phyloP scores from a whole-genome alignment of 2,888 invertebrate species.

The Crossocerus cetratus region DNA sequence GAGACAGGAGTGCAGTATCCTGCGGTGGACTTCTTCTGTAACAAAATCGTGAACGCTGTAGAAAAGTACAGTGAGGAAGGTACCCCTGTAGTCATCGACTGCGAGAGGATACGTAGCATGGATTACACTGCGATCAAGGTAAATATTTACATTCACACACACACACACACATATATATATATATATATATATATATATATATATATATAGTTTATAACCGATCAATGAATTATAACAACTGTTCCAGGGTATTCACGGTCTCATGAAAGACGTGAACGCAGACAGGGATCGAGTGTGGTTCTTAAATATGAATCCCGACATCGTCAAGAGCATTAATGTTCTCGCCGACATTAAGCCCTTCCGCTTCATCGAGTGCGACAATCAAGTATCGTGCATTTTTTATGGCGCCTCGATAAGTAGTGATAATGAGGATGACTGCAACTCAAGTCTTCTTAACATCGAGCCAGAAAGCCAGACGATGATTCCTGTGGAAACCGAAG shows the following conservation, averaged over 20 bases:
- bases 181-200: neutral
- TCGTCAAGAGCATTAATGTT: conserved; percentile 64
- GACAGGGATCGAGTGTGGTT: conserved; percentile 79
- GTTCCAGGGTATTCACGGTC: conserved; percentile 80
- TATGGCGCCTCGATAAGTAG: conserved; percentile 22
- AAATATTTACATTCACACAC: conserved; percentile 19
- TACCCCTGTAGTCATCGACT: conserved; percentile 82
- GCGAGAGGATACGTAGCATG: conserved; percentile 81
- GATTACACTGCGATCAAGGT: conserved; percentile 85
- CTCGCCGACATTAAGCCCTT: conserved; percentile 56
- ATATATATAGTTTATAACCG: conserved; percentile 1
- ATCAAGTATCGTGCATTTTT: conserved; percentile 53
- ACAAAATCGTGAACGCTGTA: conserved; percentile 79
- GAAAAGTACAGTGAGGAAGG: conserved; percentile 74
- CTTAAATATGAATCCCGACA: conserved; percentile 72
- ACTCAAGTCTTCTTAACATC: too few relatives aligned
- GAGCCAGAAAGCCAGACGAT: too few relatives aligned
- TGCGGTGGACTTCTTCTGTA: conserved; percentile 82
- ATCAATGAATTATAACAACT: neutral
- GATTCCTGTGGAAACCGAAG: too few relatives aligned
- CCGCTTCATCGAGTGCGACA: conserved; percentile 56
- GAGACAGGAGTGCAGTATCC: conserved; percentile 85
- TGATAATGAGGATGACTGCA: too few relatives aligned
- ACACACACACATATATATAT: neutral
- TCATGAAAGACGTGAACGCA: conserved; percentile 79